These are phyloP conservation scores for Taxidea taxus DNA, from an alignment of 2,113 vertebrate genomes.

Conservation along the genomic window DNA sequence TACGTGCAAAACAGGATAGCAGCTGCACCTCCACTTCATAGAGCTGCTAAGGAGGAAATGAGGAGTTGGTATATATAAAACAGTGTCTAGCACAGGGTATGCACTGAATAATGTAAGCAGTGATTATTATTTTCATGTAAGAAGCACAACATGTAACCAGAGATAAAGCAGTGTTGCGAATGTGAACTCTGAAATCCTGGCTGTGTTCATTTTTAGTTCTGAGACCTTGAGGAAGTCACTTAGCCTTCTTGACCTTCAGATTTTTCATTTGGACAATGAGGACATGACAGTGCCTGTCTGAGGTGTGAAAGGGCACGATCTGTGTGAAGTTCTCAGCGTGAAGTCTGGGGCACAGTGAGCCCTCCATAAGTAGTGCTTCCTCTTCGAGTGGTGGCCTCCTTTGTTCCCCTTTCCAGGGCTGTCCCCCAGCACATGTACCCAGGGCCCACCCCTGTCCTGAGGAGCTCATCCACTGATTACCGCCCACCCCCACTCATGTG, in stretches of 20 bases:
- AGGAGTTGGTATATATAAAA: not conserved
- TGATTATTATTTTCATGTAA: not conserved
- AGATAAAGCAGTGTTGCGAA: not conserved
- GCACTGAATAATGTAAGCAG: not conserved
- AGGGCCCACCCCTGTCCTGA: not conserved
- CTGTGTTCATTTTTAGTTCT: not conserved
- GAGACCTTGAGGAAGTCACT: not conserved
- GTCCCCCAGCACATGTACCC: not conserved
- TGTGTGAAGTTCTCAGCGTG: not conserved
- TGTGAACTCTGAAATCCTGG: not conserved
- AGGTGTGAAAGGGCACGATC: not conserved
- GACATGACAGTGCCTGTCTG: not conserved
- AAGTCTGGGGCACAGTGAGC: not conserved
- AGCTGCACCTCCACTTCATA: not conserved
- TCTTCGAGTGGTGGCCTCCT: not conserved
- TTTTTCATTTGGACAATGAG: conserved; percentile 19
- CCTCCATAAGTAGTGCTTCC: not conserved
- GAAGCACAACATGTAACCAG: not conserved
- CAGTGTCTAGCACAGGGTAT: not conserved
- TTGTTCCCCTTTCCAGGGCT: not conserved
- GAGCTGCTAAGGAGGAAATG: not conserved
- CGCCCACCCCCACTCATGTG: too few species aligned
- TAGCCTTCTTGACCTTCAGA: conserved; percentile 11
- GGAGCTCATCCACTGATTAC: not conserved
- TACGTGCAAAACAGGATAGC: not conserved